Base-by-base conservation (phyloP, 2,113 vertebrate genomes). In the Leucopsar rothschildi region DNA sequence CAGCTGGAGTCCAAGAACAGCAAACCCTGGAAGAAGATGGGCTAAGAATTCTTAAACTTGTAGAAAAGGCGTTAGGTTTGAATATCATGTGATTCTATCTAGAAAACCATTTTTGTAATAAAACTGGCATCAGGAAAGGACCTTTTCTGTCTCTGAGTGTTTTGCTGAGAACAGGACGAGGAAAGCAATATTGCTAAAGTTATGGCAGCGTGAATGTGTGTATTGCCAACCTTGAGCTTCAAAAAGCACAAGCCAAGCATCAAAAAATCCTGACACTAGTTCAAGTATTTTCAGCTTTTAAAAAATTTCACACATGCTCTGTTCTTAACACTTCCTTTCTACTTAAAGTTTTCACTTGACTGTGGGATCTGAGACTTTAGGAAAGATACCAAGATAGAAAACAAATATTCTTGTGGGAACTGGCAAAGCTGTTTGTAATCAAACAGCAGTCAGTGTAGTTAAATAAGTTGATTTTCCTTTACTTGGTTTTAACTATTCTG, bases 271-370 rank as follows among this genome's bases (percentile, higher is more conserved):
- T 90, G 60, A 81, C 56, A 88, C 27, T 60, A 29, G 29, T 90
- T 94, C 60, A 95, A 81, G 53, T 76, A 73, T 65, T 79, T 65
- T 63, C 60, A 84, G 25, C 23, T 94, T 82, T 80, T 63, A 6
- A 10, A 89, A 88, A 89, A 53, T 35, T 24, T 69, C 49, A 27
- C 80, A 76, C 25, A 42, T 66, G 10, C 83, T 91, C 69, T 79
- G 40, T 92, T 88, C 64, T 78, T 86, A 89, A 84, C 42, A 50
- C 55, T 94, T 93, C 18, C 11, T 82, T 91, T 92, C 49, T 66
- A 35, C 52, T 70, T 84, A 40, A 91, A 83, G 15, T 50, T 95
- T 96, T 80, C 63, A 42, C 84, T 91, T 91, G 31, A 92, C 28
- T 84, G 29, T 79, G n/a, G 24, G n/a, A 89, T 76, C 53, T 82